Base-by-base conservation (phyloP, 2,797 vertebrate species). In the Cichlasoma orientale region DNA sequence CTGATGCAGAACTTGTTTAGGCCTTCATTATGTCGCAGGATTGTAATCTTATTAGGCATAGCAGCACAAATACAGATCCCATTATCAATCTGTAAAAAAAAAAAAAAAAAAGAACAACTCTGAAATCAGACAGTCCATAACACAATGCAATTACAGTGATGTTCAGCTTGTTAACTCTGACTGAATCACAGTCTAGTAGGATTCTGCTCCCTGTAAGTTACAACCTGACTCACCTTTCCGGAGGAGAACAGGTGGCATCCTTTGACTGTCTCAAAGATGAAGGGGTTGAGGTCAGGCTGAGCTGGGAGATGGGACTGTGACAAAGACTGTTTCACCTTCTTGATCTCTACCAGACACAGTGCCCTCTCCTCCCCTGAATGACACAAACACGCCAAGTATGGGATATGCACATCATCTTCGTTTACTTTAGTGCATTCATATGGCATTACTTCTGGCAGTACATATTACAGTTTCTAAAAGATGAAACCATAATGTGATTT, bases 1-100 rank as follows among this genome's bases (percentile, higher is more conserved):
- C 98, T 95, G 92, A 99, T 99, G 92, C 98, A 99, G 94, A 98
- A 99, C 92, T 98, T 99, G 95, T 96, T 97, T 81, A 99, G 96
- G 93, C 96, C 97, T 87, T 99, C 98, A 0, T 99, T 99, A 89
- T 96, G 98, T 50, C 98, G 94, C 63, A 99, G 94, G 79, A 99
- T 95, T 19, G 97, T 97, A 79, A 99, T 97, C 93, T 99, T 99
- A 87, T 87, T 99, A n/a, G 97, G 97, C 97, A 97, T 98, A 56
- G 98, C 98, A 11, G 98, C 98, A 69, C 98, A 99, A 93, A 99
- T 99, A 90, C 98, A 99, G 38, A 96, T 95, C 36, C 95, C 95
- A 2, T 97, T 98, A 89, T 99, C 98, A 66, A 99, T 98, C 98
- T 99, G 94, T 68, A 68, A 80, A 81, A 74, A 80, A 79, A 77